phyloP scores from a whole-genome alignment of 1,140 invertebrate genomes.

The Episyrphus balteatus region DNA sequence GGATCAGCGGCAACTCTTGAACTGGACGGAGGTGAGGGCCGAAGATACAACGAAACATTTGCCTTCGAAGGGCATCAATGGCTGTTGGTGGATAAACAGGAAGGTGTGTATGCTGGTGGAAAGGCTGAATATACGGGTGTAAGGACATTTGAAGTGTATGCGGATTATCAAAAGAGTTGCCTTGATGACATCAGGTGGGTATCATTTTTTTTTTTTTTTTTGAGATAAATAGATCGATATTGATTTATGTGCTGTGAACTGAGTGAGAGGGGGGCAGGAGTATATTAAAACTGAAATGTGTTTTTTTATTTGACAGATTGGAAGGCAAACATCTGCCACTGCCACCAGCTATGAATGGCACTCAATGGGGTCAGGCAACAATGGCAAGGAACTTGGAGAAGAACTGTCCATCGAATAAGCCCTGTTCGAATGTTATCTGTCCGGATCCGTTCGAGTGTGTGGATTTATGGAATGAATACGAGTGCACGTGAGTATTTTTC shows the following conservation, averaged over 20 bases:
- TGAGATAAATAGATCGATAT: neutral
- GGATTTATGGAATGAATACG: slow-evolving; percentile 92
- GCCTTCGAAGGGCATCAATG: slow-evolving; percentile 84
- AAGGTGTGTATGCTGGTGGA: slow-evolving; percentile 88
- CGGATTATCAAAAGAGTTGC: slow-evolving; percentile 80
- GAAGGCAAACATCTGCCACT: slow-evolving; percentile 86
- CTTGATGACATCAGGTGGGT: slow-evolving; percentile 54
- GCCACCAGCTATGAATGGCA: slow-evolving; percentile 85
- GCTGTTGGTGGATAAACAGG: slow-evolving; percentile 85
- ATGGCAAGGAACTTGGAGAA: slow-evolving; percentile 81
- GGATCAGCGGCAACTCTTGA: slow-evolving; percentile 89
- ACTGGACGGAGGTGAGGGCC: slow-evolving; percentile 88
- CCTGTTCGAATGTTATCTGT: slow-evolving; percentile 84
- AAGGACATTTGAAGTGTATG: slow-evolving; percentile 83
- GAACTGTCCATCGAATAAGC: slow-evolving; percentile 87
- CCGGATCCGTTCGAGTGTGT: slow-evolving; percentile 89
- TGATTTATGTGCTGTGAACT: too few species aligned
- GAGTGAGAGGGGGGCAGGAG: too few species aligned
- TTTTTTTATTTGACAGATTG: slow-evolving; percentile 43
- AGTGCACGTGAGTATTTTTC: slow-evolving; percentile 80
- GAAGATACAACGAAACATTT: slow-evolving; percentile 89
- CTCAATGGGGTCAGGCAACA: slow-evolving; percentile 88
- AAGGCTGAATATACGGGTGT: slow-evolving; percentile 91
- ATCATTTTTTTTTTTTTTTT: too few species aligned
- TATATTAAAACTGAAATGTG: neutral